Conservation (phyloP, 2,888 invertebrate species). For the Chymomyza procnemis region DNA sequence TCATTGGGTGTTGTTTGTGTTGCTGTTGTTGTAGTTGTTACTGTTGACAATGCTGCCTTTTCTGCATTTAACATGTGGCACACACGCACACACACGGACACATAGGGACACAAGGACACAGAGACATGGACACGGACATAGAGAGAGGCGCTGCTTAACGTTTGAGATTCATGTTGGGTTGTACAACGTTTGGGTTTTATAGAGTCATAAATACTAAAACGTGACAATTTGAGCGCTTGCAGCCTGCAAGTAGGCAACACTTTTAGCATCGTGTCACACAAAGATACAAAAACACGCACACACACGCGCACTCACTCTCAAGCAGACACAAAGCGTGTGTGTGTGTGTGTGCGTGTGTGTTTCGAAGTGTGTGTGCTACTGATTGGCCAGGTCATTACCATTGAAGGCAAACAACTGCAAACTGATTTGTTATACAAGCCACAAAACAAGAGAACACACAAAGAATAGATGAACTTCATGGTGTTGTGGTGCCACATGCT, state of each 20-base stretch:
- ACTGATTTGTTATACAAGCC: slow-evolving; percentile 11
- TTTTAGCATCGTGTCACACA: background rate
- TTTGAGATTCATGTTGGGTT: slow-evolving; percentile 33
- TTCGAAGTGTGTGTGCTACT: background rate
- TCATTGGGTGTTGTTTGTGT: background rate
- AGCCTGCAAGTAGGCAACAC: slow-evolving; percentile 5
- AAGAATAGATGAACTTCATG: background rate
- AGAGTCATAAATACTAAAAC: slow-evolving; percentile 43
- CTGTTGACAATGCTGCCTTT: slow-evolving; percentile 5
- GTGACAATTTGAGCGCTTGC: slow-evolving; percentile 12
- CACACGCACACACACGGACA: background rate
- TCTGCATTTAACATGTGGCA: slow-evolving; percentile 38
- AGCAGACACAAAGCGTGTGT: background rate
- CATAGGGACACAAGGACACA: background rate
- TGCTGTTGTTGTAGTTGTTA: background rate
- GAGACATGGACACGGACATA: background rate
- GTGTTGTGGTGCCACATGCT: background rate
- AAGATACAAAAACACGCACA: background rate
- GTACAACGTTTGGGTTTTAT: slow-evolving; percentile 60
- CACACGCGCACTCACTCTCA: too few relatives aligned
- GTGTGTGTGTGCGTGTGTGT: background rate
- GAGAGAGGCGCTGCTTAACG: slow-evolving; percentile 39
- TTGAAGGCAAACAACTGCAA: background rate
- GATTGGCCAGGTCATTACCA: background rate
- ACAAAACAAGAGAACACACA: background rate